Evolutionary conservation across 2,888 invertebrate genomes (phyloP).

Genomic region (Panzeria rudis): DNA sequence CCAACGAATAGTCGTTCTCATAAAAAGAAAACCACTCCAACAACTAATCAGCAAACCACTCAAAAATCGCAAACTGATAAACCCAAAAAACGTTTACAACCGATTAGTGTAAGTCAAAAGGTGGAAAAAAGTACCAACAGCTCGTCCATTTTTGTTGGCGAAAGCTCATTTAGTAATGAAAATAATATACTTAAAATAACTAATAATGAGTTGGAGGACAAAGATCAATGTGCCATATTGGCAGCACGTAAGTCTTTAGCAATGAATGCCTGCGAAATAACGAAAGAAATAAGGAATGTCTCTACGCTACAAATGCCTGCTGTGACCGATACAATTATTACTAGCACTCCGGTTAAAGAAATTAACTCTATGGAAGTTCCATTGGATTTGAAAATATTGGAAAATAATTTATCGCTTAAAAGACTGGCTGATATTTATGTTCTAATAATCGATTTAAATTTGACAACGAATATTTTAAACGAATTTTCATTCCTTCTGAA

Average conservation of each 20-base stretch:
- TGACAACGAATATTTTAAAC: constrained; percentile 81
- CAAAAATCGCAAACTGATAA: constrained; percentile 54
- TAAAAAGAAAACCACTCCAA: constrained; percentile 74
- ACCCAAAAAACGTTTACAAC: constrained; percentile 81
- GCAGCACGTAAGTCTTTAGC: constrained; percentile 80
- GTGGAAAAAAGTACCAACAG: constrained; percentile 52
- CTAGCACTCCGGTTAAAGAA: constrained; percentile 35
- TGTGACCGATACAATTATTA: constrained; percentile 55
- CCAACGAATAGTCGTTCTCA: constrained; percentile 73
- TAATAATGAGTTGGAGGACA: constrained; percentile 79
- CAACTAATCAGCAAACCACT: constrained; percentile 49
- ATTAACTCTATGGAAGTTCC: background rate
- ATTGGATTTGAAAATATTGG: constrained; percentile 76
- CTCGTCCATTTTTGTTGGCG: constrained; percentile 69
- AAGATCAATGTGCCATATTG: constrained; percentile 76
- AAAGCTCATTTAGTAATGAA: constrained; percentile 82
- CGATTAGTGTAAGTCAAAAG: constrained; percentile 79
- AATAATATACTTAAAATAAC: constrained; percentile 81
- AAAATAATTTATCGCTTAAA: constrained; percentile 75
- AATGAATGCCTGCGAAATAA: constrained; percentile 78
- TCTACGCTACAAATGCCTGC: constrained; percentile 54
- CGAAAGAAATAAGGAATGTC: constrained; percentile 77
- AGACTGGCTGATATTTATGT: constrained; percentile 80
- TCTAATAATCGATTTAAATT: constrained; percentile 81
- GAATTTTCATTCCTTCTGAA: constrained; percentile 81